Base-by-base conservation (phyloP, 2,888 invertebrate genomes). In the Strigamia transsilvanica region DNA sequence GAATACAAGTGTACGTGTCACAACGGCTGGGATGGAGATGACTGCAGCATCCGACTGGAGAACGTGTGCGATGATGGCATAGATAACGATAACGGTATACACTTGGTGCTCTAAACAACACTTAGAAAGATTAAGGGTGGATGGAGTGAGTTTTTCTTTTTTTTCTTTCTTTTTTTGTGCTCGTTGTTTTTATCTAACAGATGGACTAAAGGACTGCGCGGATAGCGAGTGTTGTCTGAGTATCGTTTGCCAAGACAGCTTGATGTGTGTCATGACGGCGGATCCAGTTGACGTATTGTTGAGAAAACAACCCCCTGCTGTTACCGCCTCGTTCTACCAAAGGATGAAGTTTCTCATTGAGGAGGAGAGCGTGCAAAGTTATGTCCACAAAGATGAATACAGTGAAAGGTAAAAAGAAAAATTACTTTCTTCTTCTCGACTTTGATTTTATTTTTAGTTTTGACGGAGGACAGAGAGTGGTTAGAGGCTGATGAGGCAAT, bases 341-440 rank as follows among this genome's bases (percentile, higher is more conserved):
- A 92, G 98, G 86, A 97, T 98, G 95, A 96, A 96, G 88, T 99
- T 99, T 90, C 91, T 99, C 84, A 97, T 99, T 85, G 98, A 99
- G 89, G 97, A 98, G 88, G 97, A 97, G 87, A 98, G 98, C 88
- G 92, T 99, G 81, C 99, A 99, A 89, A 97, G 95, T 89, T 99
- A 98, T 89, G 97, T 99, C 12, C 94, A 96, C 85, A 93, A 94
- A 87, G 95, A 96, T 88, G 96, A 95, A 42, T 99, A 99, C 90
- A 98, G 98, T 89, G 97, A 97, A 90, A 98, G 97, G 98, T 98
- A 92, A 91, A 27, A 51, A 42, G n/a, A 42, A 32, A 23, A 7
- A n/a, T 38, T 41, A 10, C 12, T 18, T 79, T 38, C 79, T 79
- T 79, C 79, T 41, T 79, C 38, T 79, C 34, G 79, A 79, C 38